phyloP scores from a whole-genome alignment of 2,888 invertebrate species.

The Protodeltote pygarga region DNA sequence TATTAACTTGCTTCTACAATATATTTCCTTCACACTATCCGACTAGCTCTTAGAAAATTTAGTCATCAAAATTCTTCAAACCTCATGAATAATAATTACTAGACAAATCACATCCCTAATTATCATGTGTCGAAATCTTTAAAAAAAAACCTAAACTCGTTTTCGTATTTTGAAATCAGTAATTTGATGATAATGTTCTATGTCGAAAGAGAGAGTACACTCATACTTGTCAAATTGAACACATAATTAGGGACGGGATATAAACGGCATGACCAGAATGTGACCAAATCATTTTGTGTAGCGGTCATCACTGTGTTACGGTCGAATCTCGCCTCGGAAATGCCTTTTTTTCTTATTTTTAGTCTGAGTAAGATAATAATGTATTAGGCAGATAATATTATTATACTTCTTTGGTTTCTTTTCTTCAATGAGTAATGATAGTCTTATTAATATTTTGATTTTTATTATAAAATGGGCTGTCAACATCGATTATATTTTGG shows the following conservation, averaged over 20 bases:
- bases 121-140: slow-evolving; percentile 15
- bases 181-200: slow-evolving; percentile 52
- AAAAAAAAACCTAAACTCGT: slow-evolving; percentile 33
- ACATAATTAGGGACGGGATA: slow-evolving; percentile 71
- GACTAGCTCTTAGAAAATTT: neutral
- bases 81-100: neutral
- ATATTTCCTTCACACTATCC: too few species aligned
- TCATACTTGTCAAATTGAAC: slow-evolving; percentile 61
- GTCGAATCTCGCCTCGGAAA: slow-evolving; percentile 41
- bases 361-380: too few species aligned
- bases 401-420: too few species aligned
- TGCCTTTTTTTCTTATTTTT: slow-evolving; percentile 21
- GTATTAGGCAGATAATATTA: too few species aligned
- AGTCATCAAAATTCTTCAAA: neutral
- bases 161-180: slow-evolving; percentile 52
- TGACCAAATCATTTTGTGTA: slow-evolving; percentile 80
- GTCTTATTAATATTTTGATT: too few species aligned
- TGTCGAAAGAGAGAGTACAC: slow-evolving; percentile 53
- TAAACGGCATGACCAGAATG: slow-evolving; percentile 78
- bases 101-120: neutral
- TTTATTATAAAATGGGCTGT: too few species aligned
- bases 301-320: slow-evolving; percentile 69
- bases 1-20: too few species aligned
- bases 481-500: too few species aligned
- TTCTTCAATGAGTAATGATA: too few species aligned